Conservation (phyloP, 2,113 vertebrate species). For the Neotragus moschatus region DNA sequence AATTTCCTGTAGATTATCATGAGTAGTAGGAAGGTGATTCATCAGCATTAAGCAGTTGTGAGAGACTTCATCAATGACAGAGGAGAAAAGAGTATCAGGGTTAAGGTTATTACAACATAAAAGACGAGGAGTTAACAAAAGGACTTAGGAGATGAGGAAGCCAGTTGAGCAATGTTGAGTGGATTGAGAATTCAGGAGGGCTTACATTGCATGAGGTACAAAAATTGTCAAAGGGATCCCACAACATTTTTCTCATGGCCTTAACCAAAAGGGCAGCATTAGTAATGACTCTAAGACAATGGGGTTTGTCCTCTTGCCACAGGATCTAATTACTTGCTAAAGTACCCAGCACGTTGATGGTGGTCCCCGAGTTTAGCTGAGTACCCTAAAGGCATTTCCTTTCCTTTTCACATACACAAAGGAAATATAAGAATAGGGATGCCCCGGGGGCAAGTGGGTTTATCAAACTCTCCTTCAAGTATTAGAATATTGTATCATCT, state of each 20-base stretch:
- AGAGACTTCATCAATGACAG: not conserved
- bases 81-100: not conserved
- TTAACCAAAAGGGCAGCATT: not conserved
- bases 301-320: not conserved
- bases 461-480: not conserved
- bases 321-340: not conserved
- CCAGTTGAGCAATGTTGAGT: not conserved
- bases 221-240: not conserved
- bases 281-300: not conserved
- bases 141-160: not conserved
- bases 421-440: not conserved
- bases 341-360: not conserved
- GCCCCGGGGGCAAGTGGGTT: not conserved
- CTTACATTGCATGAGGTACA: not conserved
- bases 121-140: not conserved
- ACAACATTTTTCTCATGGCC: not conserved
- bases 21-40: not conserved
- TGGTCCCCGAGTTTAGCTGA: not conserved
- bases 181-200: not conserved
- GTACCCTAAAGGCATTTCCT: not conserved
- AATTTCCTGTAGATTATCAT: not conserved
- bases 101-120: not conserved
- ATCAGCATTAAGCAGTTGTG: not conserved
- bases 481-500: not conserved
- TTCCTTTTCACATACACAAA: not conserved